phyloP scores from a whole-genome alignment of 2,113 vertebrate species.

The Pelmatolapia mariae region DNA sequence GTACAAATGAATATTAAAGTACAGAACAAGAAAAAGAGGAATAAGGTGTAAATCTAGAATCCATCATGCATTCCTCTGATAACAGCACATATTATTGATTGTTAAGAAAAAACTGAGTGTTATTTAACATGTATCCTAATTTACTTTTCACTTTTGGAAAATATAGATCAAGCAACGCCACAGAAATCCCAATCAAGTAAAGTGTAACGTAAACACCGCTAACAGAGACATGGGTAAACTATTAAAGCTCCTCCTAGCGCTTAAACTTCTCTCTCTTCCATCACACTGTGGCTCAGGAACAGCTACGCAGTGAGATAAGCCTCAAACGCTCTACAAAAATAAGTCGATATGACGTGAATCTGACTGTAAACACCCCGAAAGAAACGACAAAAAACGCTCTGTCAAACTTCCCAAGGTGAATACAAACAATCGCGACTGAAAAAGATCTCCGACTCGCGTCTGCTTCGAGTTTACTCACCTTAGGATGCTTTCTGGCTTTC shows the following conservation, averaged over 20 bases:
- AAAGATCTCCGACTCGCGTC: neutral
- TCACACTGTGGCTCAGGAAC: neutral
- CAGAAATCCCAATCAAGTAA: neutral
- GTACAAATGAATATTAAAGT: neutral
- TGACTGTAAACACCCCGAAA: neutral
- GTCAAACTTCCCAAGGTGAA: neutral
- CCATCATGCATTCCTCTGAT: neutral
- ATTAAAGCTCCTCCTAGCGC: neutral
- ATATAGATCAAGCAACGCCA: neutral
- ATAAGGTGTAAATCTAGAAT: neutral
- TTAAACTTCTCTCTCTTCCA: neutral
- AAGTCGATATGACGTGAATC: neutral
- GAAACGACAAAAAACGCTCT: neutral
- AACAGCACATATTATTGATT: neutral
- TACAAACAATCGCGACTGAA: neutral
- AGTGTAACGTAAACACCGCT: neutral
- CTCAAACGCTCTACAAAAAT: neutral
- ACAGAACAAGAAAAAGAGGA: neutral
- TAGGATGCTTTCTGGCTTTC: neutral
- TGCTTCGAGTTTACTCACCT: constrained; percentile 13
- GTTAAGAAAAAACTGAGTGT: neutral
- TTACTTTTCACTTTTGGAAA: neutral
- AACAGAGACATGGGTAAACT: neutral
- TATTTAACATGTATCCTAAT: neutral
- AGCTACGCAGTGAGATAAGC: neutral